phyloP scores from a whole-genome alignment of 2,888 invertebrate genomes.

The Abrostola triplasia region DNA sequence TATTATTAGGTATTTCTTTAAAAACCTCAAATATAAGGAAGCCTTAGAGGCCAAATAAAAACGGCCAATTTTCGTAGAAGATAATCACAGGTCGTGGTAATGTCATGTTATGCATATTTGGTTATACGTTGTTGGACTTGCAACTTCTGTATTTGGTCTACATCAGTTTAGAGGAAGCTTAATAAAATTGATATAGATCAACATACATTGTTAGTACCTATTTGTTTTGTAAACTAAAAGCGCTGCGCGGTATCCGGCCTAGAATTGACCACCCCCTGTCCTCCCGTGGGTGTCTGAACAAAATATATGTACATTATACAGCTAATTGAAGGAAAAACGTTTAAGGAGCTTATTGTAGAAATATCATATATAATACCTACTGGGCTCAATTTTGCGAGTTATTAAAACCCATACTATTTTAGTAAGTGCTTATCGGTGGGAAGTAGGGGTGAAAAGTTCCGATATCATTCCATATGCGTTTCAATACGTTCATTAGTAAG shows the following conservation, averaged over 20 bases:
- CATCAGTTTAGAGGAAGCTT: not conserved
- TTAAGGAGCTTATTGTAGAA: too few species aligned
- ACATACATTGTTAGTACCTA: too few species aligned
- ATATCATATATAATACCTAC: too few species aligned
- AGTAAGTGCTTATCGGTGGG: not conserved
- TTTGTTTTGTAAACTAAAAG: too few species aligned
- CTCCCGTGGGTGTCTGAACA: too few species aligned
- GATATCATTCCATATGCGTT: not conserved
- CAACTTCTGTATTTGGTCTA: conserved; percentile 16
- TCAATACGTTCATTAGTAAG: not conserved
- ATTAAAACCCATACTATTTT: too few species aligned
- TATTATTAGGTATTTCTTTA: not conserved
- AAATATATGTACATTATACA: too few species aligned
- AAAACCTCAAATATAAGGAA: conserved; percentile 41
- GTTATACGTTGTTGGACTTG: conserved; percentile 8
- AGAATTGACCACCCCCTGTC: too few species aligned
- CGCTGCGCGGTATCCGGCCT: too few species aligned
- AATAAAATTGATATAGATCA: too few species aligned
- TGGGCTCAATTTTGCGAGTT: too few species aligned
- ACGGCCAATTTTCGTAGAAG: conserved; percentile 22
- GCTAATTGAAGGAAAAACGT: too few species aligned
- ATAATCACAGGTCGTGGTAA: conserved; percentile 32
- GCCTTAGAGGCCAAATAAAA: conserved; percentile 21
- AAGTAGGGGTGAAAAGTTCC: not conserved
- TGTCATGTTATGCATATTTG: conserved; percentile 39